Base-by-base conservation (phyloP, 2,888 invertebrate genomes). In the Strigamia transsilvanica region DNA sequence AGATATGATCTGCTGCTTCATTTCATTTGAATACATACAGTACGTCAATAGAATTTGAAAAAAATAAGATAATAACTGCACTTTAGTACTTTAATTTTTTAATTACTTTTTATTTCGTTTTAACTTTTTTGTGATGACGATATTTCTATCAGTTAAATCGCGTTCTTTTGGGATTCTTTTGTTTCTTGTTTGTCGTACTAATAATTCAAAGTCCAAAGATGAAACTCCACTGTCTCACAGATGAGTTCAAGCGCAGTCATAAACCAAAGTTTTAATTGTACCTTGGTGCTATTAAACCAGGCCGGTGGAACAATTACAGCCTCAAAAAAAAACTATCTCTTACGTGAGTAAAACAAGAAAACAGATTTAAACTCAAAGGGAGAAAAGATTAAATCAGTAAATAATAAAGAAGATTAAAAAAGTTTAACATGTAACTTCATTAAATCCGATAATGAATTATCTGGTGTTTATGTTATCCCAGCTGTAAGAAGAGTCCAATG, bases 401-500 rank as follows among this genome's bases (percentile, higher is more conserved):
- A 32, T 34, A 77, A n/a, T 21, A 61, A 3, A 77, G 7, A 15
- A 34, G 77, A 73, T 73, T 27, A 73, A 73, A 73, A 9, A 34
- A 23, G 23, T 77, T 27, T 23, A 7, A 23, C 21, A 10, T 77
- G 32, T 77, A 77, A 27, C 77, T 34, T 77, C 4, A 18, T 18
- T 56, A 56, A 56, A 18, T 18, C 18, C 27, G 73, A 73, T 73
- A 73, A 73, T 7, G 32, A 73, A 38, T 73, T 73, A 73, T 73
- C 73, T 73, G 12, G n/a, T 73, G 73, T 73, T 73, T 73, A 27
- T 73, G 32, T 73, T 73, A 73, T 73, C 23, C 32, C 27, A 73
- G 32, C 27, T 15, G 4, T 13, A 73, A 15, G 27, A 73, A 73
- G 27, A 73, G 73, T 73, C 27, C 73, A 73, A 32, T 73, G 73